Evolutionary conservation across 2,113 vertebrate species (phyloP).

Genomic region (Onychostruthus taczanowskii): DNA sequence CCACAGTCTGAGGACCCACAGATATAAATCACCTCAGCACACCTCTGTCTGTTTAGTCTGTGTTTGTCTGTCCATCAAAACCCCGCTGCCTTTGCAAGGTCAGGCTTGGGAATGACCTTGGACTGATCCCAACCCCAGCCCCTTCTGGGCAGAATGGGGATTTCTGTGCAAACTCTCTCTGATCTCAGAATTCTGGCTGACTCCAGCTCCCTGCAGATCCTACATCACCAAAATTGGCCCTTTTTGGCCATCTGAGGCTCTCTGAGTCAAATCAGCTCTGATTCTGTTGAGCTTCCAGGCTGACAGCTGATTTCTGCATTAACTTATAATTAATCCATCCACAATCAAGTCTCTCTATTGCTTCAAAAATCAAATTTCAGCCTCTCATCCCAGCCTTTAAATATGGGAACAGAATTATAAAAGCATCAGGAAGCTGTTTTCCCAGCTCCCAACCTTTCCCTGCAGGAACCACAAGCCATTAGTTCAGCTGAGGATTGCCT

Average conservation of each 20-base stretch:
- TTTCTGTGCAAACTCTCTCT: neutral
- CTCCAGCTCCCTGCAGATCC: neutral
- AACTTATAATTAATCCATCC: neutral
- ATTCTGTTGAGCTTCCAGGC: neutral
- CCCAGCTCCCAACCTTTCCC: neutral
- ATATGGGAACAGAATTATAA: neutral
- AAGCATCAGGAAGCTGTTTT: neutral
- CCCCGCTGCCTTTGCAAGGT: fast-evolving
- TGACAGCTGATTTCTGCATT: neutral
- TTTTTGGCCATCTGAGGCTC: neutral
- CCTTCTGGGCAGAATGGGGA: neutral
- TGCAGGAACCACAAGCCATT: neutral
- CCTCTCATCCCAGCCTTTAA: neutral
- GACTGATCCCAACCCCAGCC: neutral
- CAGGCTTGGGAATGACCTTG: neutral
- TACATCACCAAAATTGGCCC: neutral
- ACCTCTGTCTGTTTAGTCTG: neutral
- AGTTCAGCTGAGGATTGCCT: neutral
- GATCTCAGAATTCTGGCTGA: neutral
- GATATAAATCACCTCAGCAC: neutral
- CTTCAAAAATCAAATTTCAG: neutral
- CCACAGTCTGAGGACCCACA: fast-evolving
- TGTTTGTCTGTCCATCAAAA: neutral
- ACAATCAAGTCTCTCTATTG: neutral
- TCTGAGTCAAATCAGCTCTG: neutral